phyloP scores from a whole-genome alignment of 2,888 invertebrate genomes.

The Sarcophaga variegata region DNA sequence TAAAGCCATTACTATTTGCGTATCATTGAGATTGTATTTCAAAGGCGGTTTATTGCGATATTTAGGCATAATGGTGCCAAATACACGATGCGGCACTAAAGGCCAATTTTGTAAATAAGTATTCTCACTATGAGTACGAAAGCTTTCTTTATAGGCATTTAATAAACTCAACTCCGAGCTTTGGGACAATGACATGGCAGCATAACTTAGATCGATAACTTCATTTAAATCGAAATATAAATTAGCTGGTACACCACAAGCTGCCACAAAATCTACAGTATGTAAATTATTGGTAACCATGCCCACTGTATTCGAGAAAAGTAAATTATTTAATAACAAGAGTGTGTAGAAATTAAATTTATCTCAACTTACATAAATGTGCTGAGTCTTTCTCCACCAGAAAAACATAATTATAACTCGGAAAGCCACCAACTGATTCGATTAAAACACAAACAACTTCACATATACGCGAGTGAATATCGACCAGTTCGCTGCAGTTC shows the following conservation, averaged over 20 bases:
- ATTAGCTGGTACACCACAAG: conserved; percentile 69
- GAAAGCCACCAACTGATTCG: conserved; percentile 74
- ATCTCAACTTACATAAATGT: conserved; percentile 73
- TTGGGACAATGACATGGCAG: conserved; percentile 65
- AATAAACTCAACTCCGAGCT: conserved; percentile 69
- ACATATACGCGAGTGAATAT: conserved; percentile 76
- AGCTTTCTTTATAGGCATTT: conserved; percentile 72
- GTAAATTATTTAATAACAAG: not conserved
- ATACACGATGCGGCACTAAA: conserved; percentile 70
- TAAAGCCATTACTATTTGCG: conserved; percentile 75
- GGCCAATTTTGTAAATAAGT: conserved; percentile 72
- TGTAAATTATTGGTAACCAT: conserved; percentile 70
- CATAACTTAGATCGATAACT: conserved; percentile 73
- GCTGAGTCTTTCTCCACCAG: conserved; percentile 73
- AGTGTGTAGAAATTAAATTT: not conserved
- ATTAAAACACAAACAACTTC: conserved; percentile 75
- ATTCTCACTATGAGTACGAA: conserved; percentile 64
- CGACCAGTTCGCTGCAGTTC: conserved; percentile 71
- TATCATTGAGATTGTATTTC: conserved; percentile 74
- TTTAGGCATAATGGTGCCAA: conserved; percentile 75
- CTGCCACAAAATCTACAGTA: conserved; percentile 71
- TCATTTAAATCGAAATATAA: conserved; percentile 73
- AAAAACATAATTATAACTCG: conserved; percentile 74
- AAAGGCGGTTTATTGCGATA: conserved; percentile 74
- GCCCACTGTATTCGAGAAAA: conserved; percentile 70